A percentile compares a stretch with the other conserved stretches of the same genome.
These are phyloP conservation scores for Buteo buteo DNA, from an alignment of 2,113 vertebrate genomes.

Conservation along the genomic window DNA sequence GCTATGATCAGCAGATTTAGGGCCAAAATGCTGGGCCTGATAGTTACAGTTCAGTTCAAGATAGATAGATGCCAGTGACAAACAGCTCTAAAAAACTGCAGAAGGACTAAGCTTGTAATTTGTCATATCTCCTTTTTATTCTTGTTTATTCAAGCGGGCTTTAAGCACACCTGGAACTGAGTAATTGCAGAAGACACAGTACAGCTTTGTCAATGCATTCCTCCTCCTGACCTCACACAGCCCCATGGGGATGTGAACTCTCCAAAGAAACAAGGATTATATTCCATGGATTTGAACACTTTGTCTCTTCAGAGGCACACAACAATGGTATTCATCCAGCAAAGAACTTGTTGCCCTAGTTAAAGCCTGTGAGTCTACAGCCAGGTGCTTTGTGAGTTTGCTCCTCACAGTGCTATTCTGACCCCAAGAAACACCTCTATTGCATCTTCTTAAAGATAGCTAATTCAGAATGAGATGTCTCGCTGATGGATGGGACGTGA, in stretches of 20 bases:
- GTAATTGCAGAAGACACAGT: not conserved
- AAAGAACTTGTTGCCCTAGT: not conserved
- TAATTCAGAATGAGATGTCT: not conserved
- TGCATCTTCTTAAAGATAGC: not conserved
- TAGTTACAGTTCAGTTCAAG: not conserved
- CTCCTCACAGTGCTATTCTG: not conserved
- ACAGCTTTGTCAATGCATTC: not conserved
- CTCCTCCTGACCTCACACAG: not conserved
- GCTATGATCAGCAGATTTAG: not conserved
- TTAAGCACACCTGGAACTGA: not conserved
- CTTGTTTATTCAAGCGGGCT: not conserved
- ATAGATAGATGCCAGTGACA: not conserved
- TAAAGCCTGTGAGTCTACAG: not conserved
- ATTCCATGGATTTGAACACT: not conserved
- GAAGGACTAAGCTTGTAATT: not conserved
- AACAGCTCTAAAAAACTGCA: not conserved
- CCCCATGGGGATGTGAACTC: not conserved
- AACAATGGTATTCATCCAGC: not conserved
- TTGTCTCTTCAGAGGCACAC: not conserved
- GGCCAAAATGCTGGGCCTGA: not conserved
- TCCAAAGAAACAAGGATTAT: not conserved
- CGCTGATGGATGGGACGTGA: not conserved
- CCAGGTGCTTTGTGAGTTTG: not conserved
- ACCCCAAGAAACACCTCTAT: not conserved
- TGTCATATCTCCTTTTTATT: not conserved